Evolutionary conservation across 2,113 vertebrate genomes (phyloP).

Genomic region (Mormyrus lacerda): DNA sequence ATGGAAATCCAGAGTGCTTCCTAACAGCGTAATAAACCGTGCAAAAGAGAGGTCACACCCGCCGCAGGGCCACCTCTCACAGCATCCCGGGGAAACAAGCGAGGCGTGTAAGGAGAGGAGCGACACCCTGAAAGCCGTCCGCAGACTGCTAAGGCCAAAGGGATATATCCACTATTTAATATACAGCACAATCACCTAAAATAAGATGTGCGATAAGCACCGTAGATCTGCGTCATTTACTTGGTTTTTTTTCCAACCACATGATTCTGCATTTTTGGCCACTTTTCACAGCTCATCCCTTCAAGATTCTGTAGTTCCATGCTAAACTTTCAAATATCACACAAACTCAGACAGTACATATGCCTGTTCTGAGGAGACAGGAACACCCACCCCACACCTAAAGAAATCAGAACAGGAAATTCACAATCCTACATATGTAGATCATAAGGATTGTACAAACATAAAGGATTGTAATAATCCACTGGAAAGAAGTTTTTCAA

Average conservation of each 20-base stretch:
- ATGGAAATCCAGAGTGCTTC: constrained; percentile 21
- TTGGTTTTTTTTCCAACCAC: background rate
- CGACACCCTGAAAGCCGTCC: background rate
- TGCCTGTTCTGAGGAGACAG: background rate
- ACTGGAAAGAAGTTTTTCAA: background rate
- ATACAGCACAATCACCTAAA: background rate
- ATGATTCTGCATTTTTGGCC: background rate
- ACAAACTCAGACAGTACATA: background rate
- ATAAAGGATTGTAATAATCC: background rate
- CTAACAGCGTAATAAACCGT: constrained; percentile 28
- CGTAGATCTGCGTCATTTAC: background rate
- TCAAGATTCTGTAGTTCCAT: background rate
- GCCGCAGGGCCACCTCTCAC: background rate
- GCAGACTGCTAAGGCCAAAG: background rate
- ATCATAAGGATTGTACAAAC: no score
- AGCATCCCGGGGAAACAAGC: background rate
- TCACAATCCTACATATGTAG: background rate
- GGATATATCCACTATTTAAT: background rate
- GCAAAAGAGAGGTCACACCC: constrained; percentile 25
- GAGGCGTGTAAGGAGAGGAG: background rate
- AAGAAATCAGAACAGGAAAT: background rate
- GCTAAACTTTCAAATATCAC: background rate
- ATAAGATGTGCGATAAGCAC: background rate
- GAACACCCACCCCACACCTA: background rate
- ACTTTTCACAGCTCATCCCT: background rate